phyloP scores from a whole-genome alignment of 1,140 invertebrate species.

The Drosophila virilis region DNA sequence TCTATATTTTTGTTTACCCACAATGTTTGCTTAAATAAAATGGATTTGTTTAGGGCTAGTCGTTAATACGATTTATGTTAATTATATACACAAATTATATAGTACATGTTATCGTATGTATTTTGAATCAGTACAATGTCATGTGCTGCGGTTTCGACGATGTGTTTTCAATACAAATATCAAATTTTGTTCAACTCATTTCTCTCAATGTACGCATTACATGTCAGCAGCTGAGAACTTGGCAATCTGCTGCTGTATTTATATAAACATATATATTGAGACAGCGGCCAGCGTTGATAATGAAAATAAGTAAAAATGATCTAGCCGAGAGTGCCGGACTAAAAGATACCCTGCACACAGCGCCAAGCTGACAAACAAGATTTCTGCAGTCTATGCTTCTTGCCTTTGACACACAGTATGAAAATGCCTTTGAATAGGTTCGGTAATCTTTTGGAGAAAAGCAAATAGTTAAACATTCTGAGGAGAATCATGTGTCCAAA shows the following conservation, averaged over 20 bases:
- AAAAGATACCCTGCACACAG: too few species aligned
- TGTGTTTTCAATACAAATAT: conserved; percentile 18
- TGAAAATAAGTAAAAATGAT: conserved; percentile 15
- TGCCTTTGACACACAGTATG: too few species aligned
- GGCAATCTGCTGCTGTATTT: conserved; percentile 12
- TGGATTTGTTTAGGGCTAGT: neutral
- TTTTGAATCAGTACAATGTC: conserved; percentile 1
- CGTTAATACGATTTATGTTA: neutral
- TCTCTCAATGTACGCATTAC: conserved; percentile 14
- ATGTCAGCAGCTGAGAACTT: conserved; percentile 16
- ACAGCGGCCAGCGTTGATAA: conserved; percentile 51
- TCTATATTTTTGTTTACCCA: too few species aligned
- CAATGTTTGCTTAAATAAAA: neutral
- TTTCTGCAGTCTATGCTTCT: too few species aligned
- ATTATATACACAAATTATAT: neutral
- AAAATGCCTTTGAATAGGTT: too few species aligned
- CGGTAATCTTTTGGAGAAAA: too few species aligned
- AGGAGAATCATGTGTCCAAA: too few species aligned
- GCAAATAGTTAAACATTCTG: too few species aligned
- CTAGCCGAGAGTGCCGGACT: too few species aligned
- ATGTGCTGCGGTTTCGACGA: conserved; percentile 6
- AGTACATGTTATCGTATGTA: neutral
- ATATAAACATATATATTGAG: conserved; percentile 1
- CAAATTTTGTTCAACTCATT: neutral
- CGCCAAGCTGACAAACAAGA: too few species aligned